Base-by-base conservation (phyloP, 2,888 invertebrate species). In the Melanophora roralis region DNA sequence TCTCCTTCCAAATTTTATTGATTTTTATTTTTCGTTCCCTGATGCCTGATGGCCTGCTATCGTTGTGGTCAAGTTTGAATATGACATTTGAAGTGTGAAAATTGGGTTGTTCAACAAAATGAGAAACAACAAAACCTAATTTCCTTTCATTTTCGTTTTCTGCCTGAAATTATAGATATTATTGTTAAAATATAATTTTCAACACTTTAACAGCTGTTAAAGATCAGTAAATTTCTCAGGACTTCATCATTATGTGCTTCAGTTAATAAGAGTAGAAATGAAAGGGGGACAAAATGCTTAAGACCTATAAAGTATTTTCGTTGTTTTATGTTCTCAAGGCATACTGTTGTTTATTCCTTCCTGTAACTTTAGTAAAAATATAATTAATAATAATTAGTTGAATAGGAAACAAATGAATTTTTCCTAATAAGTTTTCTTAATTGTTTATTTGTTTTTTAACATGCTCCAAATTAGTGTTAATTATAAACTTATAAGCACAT, bases 341-440 rank as follows among this genome's bases (percentile, higher is more conserved):
- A 23, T 19, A 27, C 27, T 27, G 36, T 16, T 36, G 19, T 34
- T 45, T 23, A 34, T n/a, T 49, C 16, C 1, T 38, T 23, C 40
- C 40, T 19, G 60, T 53, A 40, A n/a, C 23, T 67, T 45, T 23
- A 36, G 40, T 62, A 23, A 59, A 71, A 68, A 38, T 51, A 69
- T 76, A 68, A 83, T 85, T 84, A 81, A 84, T 83, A 80, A 80
- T 79, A 84, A 85, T 85, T 85, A 84, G 82, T 34, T 82, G 27
- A 85, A 84, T 84, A 81, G 84, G 81, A 65, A 67, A 79, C 84
- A 88, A 89, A 89, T 89, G 88, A 86, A 6, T 27, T 6, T 83
- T 87, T 89, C 89, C 89, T 89, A 89, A 89, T 89, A 85, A 88
- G 88, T 87, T 55, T 85, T 84, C 85, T 84, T 85, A 86, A 86